phyloP scores from a whole-genome alignment of 2,797 vertebrate species.

The Buceros bicornis region DNA sequence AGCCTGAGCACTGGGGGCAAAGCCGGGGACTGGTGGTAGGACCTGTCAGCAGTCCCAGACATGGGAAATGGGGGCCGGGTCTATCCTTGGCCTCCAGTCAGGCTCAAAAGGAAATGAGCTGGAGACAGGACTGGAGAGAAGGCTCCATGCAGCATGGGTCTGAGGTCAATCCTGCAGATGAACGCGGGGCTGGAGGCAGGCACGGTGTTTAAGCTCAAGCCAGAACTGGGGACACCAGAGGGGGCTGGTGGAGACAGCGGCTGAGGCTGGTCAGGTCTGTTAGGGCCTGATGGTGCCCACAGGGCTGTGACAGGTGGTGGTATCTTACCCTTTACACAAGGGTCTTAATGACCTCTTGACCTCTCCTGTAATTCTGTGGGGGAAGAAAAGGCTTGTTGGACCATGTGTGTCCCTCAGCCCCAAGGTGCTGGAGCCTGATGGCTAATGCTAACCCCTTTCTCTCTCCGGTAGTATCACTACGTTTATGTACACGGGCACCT shows the following conservation, averaged over 20 bases:
- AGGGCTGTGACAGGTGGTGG: neutral
- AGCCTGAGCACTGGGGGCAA: too few species aligned
- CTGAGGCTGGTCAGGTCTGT: neutral
- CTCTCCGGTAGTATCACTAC: neutral
- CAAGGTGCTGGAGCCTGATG: neutral
- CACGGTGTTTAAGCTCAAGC: neutral
- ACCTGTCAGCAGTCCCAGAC: neutral
- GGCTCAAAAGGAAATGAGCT: neutral
- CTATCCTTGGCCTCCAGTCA: neutral
- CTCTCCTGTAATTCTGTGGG: neutral
- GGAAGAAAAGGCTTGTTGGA: neutral
- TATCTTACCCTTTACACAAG: neutral
- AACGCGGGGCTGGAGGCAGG: neutral
- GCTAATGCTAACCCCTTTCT: neutral
- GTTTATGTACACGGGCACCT: neutral
- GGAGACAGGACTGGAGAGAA: neutral
- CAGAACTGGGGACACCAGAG: neutral
- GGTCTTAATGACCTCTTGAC: neutral
- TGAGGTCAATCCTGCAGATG: neutral
- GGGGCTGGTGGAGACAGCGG: neutral
- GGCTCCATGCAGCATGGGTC: accelerated
- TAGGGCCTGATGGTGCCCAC: neutral
- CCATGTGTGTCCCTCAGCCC: neutral
- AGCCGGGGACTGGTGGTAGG: neutral
- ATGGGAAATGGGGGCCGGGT: neutral